Percentiles rank a stretch among this genome's conserved stretches.
These are phyloP conservation scores for Dermolepida albohirtum DNA, from an alignment of 2,888 invertebrate species.

Conservation along the genomic window DNA sequence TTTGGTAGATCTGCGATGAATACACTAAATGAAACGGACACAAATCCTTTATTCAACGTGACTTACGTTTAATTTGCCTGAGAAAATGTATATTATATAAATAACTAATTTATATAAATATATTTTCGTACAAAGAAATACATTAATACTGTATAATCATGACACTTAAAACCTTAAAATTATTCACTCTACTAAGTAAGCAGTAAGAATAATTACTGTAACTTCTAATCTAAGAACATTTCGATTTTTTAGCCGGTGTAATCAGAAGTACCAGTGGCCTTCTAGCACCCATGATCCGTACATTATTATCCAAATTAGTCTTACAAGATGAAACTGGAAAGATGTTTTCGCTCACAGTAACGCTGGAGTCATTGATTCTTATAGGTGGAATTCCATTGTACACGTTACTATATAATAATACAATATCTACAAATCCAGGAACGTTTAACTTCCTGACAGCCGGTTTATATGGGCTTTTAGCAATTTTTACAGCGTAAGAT, in stretches of 20 bases:
- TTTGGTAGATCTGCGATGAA: too few relatives aligned
- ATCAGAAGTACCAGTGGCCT: constrained; percentile 68
- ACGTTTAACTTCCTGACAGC: constrained; percentile 71
- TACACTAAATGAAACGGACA: too few relatives aligned
- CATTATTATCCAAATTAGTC: constrained; percentile 72
- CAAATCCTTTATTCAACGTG: too few relatives aligned
- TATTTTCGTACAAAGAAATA: too few relatives aligned
- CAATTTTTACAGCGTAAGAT: constrained; percentile 68
- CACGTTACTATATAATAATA: constrained; percentile 72
- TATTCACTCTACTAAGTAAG: too few relatives aligned
- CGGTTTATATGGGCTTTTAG: constrained; percentile 64
- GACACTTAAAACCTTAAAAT: too few relatives aligned
- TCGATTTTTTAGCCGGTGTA: constrained; percentile 61
- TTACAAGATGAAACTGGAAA: constrained; percentile 70
- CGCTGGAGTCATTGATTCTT: constrained; percentile 74
- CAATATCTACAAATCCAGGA: constrained; percentile 70
- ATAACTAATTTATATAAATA: too few relatives aligned
- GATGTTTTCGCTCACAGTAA: constrained; percentile 76
- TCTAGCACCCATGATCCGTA: constrained; percentile 70
- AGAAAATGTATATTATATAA: too few relatives aligned
- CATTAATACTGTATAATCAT: too few relatives aligned
- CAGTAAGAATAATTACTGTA: too few relatives aligned
- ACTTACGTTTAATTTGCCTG: too few relatives aligned
- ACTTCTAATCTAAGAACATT: too few relatives aligned
- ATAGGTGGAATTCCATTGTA: constrained; percentile 73